phyloP scores from a whole-genome alignment of 2,113 vertebrate species.

The Phrynosoma blainvillii region DNA sequence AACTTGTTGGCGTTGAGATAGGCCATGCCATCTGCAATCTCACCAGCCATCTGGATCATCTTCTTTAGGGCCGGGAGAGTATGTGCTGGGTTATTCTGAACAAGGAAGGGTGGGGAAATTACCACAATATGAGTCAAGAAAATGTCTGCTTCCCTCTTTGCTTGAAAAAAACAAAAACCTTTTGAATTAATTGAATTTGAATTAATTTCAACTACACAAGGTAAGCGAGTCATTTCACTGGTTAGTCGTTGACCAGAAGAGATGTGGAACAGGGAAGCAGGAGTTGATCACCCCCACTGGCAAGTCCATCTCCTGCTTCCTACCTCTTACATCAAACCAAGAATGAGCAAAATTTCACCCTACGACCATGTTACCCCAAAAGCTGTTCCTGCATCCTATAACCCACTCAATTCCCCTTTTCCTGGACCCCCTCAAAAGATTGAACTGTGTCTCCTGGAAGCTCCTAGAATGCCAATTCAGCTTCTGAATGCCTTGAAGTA shows the following conservation, averaged over 20 bases:
- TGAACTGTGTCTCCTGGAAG: too few species aligned
- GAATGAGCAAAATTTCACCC: too few species aligned
- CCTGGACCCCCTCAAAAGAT: too few species aligned
- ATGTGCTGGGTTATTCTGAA: conserved; percentile 84
- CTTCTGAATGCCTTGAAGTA: too few species aligned
- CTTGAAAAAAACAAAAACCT: not conserved
- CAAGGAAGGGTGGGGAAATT: not conserved
- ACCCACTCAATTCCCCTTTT: too few species aligned
- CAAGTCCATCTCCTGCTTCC: not conserved
- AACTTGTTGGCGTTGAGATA: conserved; percentile 99
- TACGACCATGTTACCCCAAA: not conserved
- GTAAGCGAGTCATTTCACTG: not conserved
- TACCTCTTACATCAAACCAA: not conserved
- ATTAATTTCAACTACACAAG: not conserved
- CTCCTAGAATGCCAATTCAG: too few species aligned
- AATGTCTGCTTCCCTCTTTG: not conserved
- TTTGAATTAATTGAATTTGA: not conserved
- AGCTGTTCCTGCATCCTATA: not conserved
- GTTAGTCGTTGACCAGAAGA: not conserved
- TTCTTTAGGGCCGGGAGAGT: conserved; percentile 93
- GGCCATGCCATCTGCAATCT: conserved; percentile 98
- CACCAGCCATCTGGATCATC: conserved; percentile 99
- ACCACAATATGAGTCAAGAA: not conserved
- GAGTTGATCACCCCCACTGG: too few species aligned
- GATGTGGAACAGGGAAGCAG: not conserved